These are phyloP conservation scores for Anarsia innoxiella DNA, from an alignment of 2,888 invertebrate species.

Conservation along the genomic window DNA sequence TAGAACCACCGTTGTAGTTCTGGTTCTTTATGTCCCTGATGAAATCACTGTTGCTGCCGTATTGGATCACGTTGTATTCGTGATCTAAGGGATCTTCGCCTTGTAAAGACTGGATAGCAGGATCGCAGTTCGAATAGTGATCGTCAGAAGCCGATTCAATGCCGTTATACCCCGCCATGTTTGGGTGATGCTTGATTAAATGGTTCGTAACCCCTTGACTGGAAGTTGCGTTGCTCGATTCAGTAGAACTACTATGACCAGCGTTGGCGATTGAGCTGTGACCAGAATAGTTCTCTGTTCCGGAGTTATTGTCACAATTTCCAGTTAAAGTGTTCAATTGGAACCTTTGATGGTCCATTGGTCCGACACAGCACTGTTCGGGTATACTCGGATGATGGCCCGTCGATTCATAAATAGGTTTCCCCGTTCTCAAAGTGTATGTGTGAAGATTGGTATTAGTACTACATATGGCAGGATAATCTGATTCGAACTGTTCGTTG, in stretches of 20 bases:
- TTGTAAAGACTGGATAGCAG: constrained; percentile 65
- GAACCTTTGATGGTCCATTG: constrained; percentile 65
- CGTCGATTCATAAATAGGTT: constrained; percentile 82
- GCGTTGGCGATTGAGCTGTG: constrained; percentile 76
- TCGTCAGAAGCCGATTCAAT: constrained; percentile 70
- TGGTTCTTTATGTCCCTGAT: constrained; percentile 71
- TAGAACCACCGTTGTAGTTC: constrained; percentile 70
- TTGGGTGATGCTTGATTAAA: constrained; percentile 67
- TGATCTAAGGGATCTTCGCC: constrained; percentile 68
- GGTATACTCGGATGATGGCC: constrained; percentile 59
- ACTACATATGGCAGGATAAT: constrained; percentile 90
- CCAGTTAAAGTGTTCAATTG: constrained; percentile 72
- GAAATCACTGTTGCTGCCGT: constrained; percentile 67
- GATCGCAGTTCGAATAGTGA: constrained; percentile 71
- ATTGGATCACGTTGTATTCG: constrained; percentile 71
- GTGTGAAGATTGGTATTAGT: constrained; percentile 90
- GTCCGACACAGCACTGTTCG: constrained; percentile 59
- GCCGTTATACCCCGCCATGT: constrained; percentile 59
- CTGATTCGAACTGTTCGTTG: constrained; percentile 87
- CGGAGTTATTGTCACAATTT: constrained; percentile 76
- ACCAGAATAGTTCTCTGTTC: constrained; percentile 78
- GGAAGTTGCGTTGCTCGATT: constrained; percentile 69
- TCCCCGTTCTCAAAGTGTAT: constrained; percentile 85
- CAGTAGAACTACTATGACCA: constrained; percentile 70
- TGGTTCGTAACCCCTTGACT: constrained; percentile 70